Evolutionary conservation across 1,140 invertebrate species (phyloP), one percentile per base, ranked within the genome.

Genomic region (Microplitis mediator): DNA sequence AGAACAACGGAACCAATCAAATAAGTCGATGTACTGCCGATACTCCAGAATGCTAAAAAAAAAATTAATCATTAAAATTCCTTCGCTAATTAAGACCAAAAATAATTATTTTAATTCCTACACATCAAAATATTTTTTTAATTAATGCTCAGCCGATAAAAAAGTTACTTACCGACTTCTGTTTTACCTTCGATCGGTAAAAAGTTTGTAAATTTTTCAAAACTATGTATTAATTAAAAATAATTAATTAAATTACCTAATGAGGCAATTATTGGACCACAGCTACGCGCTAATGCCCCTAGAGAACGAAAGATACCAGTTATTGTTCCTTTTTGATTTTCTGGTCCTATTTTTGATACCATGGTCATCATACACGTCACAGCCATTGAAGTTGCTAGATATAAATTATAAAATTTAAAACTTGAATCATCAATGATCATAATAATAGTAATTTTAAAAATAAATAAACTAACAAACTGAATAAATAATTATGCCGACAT

Each of bases 221-320:
- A n/a, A 51, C 23, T 23, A 23, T 23, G 1, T 23, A 23, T 65
- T 23, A 3, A 11, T 39, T 13, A 45, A 74, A 63, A n/a, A 52
- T 23, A 74, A 36, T 72, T 23, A 62, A 66, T 35, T 61, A 0
- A 69, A 34, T 84, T 83, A 93, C 92, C 89, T 76, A 93, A 88
- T 70, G 95, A 95, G 54, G 95, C 93, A n/a, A 96, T 79, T 61
- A 98, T 86, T 5, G 97, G 97, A 16, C 97, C 97, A 39, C 96
- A 82, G n/a, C 95, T 96, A 77, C 97, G 88, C 34, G 97, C 97
- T 16, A 99, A 88, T 8, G 97, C 95, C 14, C 97, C 97, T 14
- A 99, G 87, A 1, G 97, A 98, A 75, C 98, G 88, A 81, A 98
- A 97, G 75, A 96, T 95, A 4, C 98, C 98, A 77, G 98, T 92